A percentile compares a stretch with the other conserved stretches of the same genome.
These are phyloP conservation scores for Buphagus erythrorhynchus DNA, from an alignment of 2,797 vertebrate genomes.

Conservation along the genomic window DNA sequence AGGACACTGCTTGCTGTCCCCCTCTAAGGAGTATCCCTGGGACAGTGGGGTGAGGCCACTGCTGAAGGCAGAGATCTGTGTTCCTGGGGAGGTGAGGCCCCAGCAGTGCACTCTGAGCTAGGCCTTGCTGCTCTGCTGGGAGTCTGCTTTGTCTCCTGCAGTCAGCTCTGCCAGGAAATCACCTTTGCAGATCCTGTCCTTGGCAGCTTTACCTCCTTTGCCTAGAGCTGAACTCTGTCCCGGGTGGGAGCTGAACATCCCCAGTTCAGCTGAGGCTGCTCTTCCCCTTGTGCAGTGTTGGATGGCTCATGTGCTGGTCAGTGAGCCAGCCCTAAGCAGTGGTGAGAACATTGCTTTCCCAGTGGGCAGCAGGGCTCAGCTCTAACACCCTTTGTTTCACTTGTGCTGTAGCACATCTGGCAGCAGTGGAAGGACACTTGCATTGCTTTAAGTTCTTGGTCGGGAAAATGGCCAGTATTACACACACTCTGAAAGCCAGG, in stretches of 20 bases:
- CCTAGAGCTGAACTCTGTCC: background rate
- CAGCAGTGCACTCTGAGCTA: background rate
- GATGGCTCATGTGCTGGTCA: background rate
- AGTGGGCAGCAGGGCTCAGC: background rate
- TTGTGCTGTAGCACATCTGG: constrained; percentile 75
- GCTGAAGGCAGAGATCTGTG: background rate
- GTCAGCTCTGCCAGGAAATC: background rate
- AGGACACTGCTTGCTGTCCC: background rate
- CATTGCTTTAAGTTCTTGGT: constrained; percentile 82
- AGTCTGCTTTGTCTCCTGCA: background rate
- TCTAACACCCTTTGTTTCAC: background rate
- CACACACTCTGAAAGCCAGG: constrained; percentile 70
- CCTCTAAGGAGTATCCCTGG: background rate
- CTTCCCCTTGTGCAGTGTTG: background rate
- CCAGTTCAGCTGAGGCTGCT: background rate
- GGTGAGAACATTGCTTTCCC: background rate
- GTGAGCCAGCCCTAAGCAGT: background rate
- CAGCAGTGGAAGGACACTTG: constrained; percentile 82
- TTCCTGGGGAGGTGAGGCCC: background rate
- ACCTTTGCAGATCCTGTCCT: background rate
- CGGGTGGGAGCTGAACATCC: background rate
- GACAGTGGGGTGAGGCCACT: background rate
- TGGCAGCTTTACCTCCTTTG: background rate
- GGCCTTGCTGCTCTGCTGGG: background rate
- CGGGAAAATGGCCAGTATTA: constrained; percentile 63